Percentiles rank a stretch among this genome's conserved stretches.
These are phyloP conservation scores for Thamnophis sirtalis DNA, from an alignment of 2,113 vertebrate genomes.

Conservation along the genomic window DNA sequence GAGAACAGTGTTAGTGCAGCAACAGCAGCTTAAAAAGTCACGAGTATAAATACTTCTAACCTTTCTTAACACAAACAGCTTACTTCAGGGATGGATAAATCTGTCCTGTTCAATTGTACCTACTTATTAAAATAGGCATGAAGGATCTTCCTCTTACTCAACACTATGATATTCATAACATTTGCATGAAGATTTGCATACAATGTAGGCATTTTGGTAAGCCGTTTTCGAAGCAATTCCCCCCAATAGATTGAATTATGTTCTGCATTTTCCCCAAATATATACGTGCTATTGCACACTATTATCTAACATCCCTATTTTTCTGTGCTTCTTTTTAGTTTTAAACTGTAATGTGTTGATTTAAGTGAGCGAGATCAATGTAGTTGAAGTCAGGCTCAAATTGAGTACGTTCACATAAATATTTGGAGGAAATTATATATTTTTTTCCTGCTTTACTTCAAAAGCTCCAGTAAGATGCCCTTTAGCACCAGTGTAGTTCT, in stretches of 20 bases:
- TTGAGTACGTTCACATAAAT: background rate
- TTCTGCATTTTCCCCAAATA: background rate
- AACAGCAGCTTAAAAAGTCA: background rate
- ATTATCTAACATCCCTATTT: background rate
- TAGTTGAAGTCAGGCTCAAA: background rate
- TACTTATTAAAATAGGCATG: background rate
- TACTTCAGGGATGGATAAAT: background rate
- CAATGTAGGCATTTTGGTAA: background rate
- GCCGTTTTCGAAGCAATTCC: background rate
- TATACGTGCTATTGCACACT: background rate
- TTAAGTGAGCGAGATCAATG: background rate
- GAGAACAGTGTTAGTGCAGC: background rate
- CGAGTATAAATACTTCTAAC: background rate
- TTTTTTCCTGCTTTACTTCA: background rate
- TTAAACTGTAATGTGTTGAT: background rate
- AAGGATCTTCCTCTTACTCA: background rate
- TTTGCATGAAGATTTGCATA: background rate
- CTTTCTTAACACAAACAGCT: background rate
- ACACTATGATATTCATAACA: background rate
- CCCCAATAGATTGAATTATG: background rate
- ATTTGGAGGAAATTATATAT: background rate
- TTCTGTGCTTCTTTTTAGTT: background rate
- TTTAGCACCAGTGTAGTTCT: background rate
- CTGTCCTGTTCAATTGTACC: background rate
- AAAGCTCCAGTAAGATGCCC: background rate